A percentile compares a stretch with the other conserved stretches of the same genome.
Evolutionary conservation across 2,797 vertebrate species (phyloP).

Genomic region (Bovichtus diacanthus): DNA sequence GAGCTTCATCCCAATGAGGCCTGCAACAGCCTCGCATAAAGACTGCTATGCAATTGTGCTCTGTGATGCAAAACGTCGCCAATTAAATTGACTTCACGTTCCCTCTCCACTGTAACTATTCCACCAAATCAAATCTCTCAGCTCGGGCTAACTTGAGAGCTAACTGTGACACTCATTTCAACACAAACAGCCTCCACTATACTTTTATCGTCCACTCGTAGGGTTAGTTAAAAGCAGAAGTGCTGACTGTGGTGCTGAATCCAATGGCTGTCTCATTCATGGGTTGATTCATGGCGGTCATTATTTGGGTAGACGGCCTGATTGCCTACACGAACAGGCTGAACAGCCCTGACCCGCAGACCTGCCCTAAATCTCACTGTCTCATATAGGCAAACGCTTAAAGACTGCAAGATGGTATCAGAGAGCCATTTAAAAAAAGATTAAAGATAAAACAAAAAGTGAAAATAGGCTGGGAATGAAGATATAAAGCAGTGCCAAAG

Average conservation of each 20-base stretch:
- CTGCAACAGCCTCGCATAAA: slow-evolving; percentile 40
- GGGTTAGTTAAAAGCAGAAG: slow-evolving; percentile 58
- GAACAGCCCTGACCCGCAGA: slow-evolving; percentile 30
- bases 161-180: slow-evolving; percentile 48
- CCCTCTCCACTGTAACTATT: slow-evolving; percentile 49
- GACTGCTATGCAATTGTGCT: slow-evolving; percentile 34
- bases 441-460: slow-evolving; percentile 9
- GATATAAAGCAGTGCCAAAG: neutral
- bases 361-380: slow-evolving; percentile 34
- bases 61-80: slow-evolving; percentile 58
- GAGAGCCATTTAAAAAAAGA: slow-evolving; percentile 21
- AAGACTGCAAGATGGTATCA: slow-evolving; percentile 43
- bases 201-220: slow-evolving; percentile 38
- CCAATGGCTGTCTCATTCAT: slow-evolving; percentile 34
- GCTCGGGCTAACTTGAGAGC: slow-evolving; percentile 40
- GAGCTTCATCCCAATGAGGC: slow-evolving; percentile 40
- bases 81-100: slow-evolving; percentile 67
- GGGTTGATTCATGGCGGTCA: slow-evolving; percentile 48
- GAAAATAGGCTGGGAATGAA: slow-evolving; percentile 24
- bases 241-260: slow-evolving; percentile 49
- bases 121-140: slow-evolving; percentile 59
- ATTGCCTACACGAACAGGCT: slow-evolving; percentile 23
- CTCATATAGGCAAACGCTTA: slow-evolving; percentile 28
- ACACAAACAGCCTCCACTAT: slow-evolving; percentile 41
- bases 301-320: slow-evolving; percentile 49